Base-by-base conservation (phyloP, 2,888 invertebrate genomes). In the Zygogramma bicolorata region DNA sequence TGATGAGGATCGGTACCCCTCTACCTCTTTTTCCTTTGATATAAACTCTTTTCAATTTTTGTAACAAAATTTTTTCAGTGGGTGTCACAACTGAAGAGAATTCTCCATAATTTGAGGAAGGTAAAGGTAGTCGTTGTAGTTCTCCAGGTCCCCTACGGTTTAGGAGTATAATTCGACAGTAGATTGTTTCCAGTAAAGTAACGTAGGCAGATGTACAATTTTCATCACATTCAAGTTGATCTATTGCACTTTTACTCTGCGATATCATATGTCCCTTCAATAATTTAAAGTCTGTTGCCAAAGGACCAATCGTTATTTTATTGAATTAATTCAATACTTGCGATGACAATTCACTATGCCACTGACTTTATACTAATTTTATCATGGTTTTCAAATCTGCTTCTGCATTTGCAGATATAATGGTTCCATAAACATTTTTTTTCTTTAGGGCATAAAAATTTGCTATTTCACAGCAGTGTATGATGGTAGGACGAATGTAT, bases 141-240 rank as follows among this genome's bases (percentile, higher is more conserved):
- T 81, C 80, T 20, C 81, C 82, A 8, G 76, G 74, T 58, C 82
- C 27, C 63, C 71, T 71, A 38, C 81, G 71, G 65, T 82, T 82
- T n/a, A 81, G 62, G n/a, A 81, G 34, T n/a, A 82, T 20, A n/a
- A 80, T 65, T 18, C 78, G 60, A 61, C 80, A 82, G 68, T 66
- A 82, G 10, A 77, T 46, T 3, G 72, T 75, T 70, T 80, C 79
- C 25, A 79, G 10, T 40, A 81, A 65, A 8, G 38, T 65, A n/a
- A 42, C 74, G 68, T 70, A 80, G 7, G 67, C 49, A 20, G 62
- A 8, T 42, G 8, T 25, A 57, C 75, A 38, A 15, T 53, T 53
- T 22, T 40, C 20, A n/a, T 67, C 59, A 15, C 5, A 38, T 65
- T 62, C 13, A 38, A 75, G 42, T 46, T 65, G 25, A 38, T 31